These are phyloP conservation scores for Sphenodon punctatus DNA, from an alignment of 2,797 vertebrate species.

Conservation along the genomic window DNA sequence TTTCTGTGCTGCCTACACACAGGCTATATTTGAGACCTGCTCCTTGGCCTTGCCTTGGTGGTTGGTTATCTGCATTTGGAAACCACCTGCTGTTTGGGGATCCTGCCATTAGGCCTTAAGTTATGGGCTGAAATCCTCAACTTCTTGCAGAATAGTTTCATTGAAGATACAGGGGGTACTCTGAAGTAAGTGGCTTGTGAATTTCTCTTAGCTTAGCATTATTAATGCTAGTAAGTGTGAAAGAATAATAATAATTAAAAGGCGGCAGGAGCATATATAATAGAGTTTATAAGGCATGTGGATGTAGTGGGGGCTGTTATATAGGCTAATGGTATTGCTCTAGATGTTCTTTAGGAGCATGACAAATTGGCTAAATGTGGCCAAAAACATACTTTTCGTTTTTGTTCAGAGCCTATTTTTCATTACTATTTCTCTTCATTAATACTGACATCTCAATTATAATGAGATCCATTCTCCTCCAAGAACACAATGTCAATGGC, in stretches of 20 bases:
- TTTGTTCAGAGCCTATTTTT: neutral
- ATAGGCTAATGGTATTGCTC: neutral
- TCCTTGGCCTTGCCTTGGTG: too few species aligned
- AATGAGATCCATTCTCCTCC: neutral
- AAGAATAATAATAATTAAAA: neutral
- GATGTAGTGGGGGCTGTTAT: neutral
- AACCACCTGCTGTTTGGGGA: too few species aligned
- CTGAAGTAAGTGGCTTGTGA: too few species aligned
- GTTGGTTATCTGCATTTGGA: too few species aligned
- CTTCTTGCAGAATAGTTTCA: too few species aligned
- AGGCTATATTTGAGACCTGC: too few species aligned
- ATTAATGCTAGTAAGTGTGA: too few species aligned
- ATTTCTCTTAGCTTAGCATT: too few species aligned
- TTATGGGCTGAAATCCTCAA: too few species aligned
- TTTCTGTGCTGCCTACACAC: neutral
- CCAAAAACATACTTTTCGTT: neutral
- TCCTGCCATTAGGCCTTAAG: too few species aligned
- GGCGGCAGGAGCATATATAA: neutral
- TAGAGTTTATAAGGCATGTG: neutral
- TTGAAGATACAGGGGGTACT: too few species aligned
- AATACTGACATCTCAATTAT: neutral
- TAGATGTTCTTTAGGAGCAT: neutral
- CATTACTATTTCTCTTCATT: neutral
- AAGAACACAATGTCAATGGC: neutral
- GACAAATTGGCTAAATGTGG: neutral